Base-by-base conservation (phyloP, 2,797 vertebrate species). In the Remorina albescens region DNA sequence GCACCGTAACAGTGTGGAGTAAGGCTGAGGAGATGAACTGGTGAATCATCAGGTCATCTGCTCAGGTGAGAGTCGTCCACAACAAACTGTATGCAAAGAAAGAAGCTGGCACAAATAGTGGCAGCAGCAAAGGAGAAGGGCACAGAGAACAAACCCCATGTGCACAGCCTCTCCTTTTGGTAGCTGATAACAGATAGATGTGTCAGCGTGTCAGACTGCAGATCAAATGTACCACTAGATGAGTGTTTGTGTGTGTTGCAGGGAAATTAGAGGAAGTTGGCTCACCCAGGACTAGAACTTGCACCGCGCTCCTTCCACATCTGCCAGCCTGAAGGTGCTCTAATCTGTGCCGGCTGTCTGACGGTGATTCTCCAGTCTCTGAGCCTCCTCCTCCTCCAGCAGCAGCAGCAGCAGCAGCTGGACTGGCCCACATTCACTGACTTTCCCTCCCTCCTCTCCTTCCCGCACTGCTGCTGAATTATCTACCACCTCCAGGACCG, bases 281-380 rank as follows among this genome's bases (percentile, higher is more conserved):
- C 94, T 95, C 83, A 95, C 94, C 93, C 90, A 86, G 90, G 86
- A 86, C 76, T 69, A 53, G 78, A 91, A 91, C 85, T 92, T 86
- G 81, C 86, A 67, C 75, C 60, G 65, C 53, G 67, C 66, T 86
- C 53, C 80, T 26, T 88, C 86, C 83, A 89, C 92, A 93, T 93
- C 86, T 81, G 85, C 72, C 71, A 78, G 64, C 78, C 72, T 60
- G 81, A 59, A 53, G 75, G 56, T 71, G 70, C 66, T 80, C 67
- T 62, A 72, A 60, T 85, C 72, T 42, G 70, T 71, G 80, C 79
- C 66, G 72, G 64, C 53, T 19, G 72, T 71, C 71, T 62, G 75
- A 66, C 67, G 70, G 61, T 60, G 74, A 58, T 83, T 55, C 82
- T 77, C 51, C 63, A 74, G 67, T 71, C 75, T 58, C 71, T 28